These are phyloP conservation scores for Apodemus agrarius DNA, from an alignment of 2,797 vertebrate genomes.

Conservation along the genomic window DNA sequence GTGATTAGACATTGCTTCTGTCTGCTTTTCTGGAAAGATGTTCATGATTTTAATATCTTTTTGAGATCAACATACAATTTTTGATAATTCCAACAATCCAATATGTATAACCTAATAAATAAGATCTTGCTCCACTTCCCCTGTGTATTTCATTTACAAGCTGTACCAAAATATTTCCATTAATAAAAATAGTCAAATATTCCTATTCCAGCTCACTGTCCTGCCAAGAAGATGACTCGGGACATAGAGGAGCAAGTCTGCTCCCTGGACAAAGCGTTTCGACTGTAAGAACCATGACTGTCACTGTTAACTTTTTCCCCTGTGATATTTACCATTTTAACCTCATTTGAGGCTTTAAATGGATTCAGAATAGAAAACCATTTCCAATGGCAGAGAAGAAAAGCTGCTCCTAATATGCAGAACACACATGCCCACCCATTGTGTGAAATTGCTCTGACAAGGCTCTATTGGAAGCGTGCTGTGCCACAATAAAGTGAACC, in stretches of 20 bases:
- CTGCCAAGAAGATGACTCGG: background rate
- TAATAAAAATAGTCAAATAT: slow-evolving; percentile 32
- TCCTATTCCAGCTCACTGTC: background rate
- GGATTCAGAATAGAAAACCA: slow-evolving; percentile 60
- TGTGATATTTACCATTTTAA: slow-evolving; percentile 56
- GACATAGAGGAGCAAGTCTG: background rate
- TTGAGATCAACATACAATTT: slow-evolving; percentile 17
- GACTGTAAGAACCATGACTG: slow-evolving; percentile 4
- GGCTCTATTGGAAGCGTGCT: slow-evolving; percentile 32
- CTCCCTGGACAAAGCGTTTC: slow-evolving; percentile 9
- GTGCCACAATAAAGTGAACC: background rate
- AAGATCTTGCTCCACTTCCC: background rate
- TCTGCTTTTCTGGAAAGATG: slow-evolving; percentile 19
- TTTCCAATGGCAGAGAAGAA: slow-evolving; percentile 40
- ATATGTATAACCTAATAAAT: slow-evolving; percentile 25
- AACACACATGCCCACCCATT: slow-evolving; percentile 1
- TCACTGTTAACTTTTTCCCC: slow-evolving; percentile 54
- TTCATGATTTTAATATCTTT: slow-evolving; percentile 36
- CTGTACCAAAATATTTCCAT: background rate
- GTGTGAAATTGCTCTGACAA: slow-evolving; percentile 59
- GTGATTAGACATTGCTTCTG: background rate
- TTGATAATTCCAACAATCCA: slow-evolving; percentile 53
- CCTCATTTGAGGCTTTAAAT: slow-evolving; percentile 62
- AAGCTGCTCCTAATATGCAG: slow-evolving; percentile 53
- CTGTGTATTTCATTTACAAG: slow-evolving; percentile 17